These are phyloP conservation scores for Zophobas morio DNA, from an alignment of 1,140 invertebrate species.

Conservation along the genomic window DNA sequence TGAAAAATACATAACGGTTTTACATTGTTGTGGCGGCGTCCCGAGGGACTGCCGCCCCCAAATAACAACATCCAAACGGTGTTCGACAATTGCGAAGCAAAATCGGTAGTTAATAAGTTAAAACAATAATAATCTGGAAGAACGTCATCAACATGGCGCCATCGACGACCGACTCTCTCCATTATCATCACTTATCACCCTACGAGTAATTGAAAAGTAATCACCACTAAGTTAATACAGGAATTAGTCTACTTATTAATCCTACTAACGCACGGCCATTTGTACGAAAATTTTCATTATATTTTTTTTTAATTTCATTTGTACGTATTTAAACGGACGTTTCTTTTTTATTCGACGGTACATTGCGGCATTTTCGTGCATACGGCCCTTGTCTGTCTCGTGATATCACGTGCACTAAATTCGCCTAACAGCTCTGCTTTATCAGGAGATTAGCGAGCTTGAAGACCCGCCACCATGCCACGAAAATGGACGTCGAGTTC, in stretches of 20 bases:
- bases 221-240: constrained; percentile 1
- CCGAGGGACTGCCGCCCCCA: constrained; percentile 11
- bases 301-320: neutral
- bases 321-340: constrained; percentile 18
- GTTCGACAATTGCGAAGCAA: constrained; percentile 20
- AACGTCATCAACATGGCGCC: constrained; percentile 1
- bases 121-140: neutral
- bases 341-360: constrained; percentile 8
- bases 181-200: neutral
- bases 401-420: constrained; percentile 16
- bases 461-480: constrained; percentile 71
- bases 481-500: constrained; percentile 64
- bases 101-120: neutral
- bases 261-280: constrained; percentile 6
- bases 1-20: constrained; percentile 12
- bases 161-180: neutral
- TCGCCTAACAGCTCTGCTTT: constrained; percentile 71
- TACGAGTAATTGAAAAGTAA: neutral
- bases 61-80: neutral
- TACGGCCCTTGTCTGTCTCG: neutral
- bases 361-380: constrained; percentile 10
- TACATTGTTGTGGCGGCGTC: constrained; percentile 1
- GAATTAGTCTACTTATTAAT: constrained; percentile 12
- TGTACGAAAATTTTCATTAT: constrained; percentile 13
- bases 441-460: constrained; percentile 72